A percentile compares a stretch with the other conserved stretches of the same genome.
Evolutionary conservation across 2,797 vertebrate genomes (phyloP).

Genomic region (Eleutherodactylus coqui): DNA sequence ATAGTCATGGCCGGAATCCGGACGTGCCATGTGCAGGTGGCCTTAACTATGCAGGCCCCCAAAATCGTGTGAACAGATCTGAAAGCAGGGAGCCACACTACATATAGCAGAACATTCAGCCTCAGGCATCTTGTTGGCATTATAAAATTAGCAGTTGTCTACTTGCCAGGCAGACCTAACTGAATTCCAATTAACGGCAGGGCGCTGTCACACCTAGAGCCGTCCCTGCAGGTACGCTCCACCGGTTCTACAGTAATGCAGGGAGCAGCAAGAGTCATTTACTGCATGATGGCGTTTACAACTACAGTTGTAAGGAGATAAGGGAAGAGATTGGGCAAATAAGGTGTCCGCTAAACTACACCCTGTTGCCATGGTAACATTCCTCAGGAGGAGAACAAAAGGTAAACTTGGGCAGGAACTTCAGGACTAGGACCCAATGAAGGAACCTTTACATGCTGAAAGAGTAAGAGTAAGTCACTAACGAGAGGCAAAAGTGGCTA

Average conservation of each 20-base stretch:
- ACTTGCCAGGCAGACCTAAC: slow-evolving; percentile 19
- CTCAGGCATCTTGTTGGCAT: background rate
- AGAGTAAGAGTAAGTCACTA: too few relatives aligned
- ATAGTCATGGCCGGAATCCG: too few relatives aligned
- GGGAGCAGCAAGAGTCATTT: background rate
- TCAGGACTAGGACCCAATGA: too few relatives aligned
- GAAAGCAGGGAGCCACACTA: background rate
- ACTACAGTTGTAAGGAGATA: background rate
- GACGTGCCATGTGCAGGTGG: too few relatives aligned
- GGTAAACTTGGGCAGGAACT: too few relatives aligned
- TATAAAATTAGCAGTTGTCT: slow-evolving; percentile 19
- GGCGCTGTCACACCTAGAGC: background rate
- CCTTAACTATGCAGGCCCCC: too few relatives aligned
- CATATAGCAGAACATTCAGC: background rate
- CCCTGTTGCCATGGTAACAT: background rate
- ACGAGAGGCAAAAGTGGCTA: too few relatives aligned
- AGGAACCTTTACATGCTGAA: too few relatives aligned
- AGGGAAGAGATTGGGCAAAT: background rate
- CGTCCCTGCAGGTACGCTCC: slow-evolving; percentile 4
- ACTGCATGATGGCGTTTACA: too few relatives aligned
- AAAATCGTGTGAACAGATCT: background rate
- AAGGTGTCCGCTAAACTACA: background rate
- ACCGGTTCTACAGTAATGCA: slow-evolving; percentile 19
- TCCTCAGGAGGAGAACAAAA: too few relatives aligned
- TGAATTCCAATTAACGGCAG: background rate